Percentiles rank a stretch among this genome's conserved stretches.
These are phyloP conservation scores for Malurus leucopterus DNA, from an alignment of 2,797 vertebrate genomes.

Conservation along the genomic window DNA sequence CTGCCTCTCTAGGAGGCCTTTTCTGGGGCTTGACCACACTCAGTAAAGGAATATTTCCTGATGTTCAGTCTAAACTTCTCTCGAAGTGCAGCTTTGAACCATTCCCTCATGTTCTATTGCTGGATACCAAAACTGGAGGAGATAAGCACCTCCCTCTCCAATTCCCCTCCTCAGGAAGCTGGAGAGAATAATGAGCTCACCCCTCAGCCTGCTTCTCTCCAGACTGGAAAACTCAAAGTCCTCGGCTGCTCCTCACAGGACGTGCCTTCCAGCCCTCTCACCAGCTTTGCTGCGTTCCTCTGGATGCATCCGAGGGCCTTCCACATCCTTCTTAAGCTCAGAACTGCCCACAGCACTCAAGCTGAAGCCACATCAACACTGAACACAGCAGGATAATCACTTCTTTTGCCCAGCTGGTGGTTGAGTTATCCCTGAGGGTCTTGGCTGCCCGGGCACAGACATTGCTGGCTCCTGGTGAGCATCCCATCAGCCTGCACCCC, in stretches of 20 bases:
- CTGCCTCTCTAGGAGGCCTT: not conserved
- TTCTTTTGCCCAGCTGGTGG: not conserved
- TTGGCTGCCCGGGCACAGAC: not conserved
- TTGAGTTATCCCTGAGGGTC: not conserved
- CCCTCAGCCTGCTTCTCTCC: not conserved
- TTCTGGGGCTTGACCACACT: not conserved
- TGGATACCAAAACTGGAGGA: not conserved
- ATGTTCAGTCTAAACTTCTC: not conserved
- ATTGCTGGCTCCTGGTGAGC: not conserved
- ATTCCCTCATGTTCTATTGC: not conserved
- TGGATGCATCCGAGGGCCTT: not conserved
- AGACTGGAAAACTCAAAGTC: not conserved
- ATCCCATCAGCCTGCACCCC: not conserved
- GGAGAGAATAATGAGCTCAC: not conserved
- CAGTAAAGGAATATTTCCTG: not conserved
- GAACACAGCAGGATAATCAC: not conserved
- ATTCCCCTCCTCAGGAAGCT: not conserved
- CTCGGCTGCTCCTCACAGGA: not conserved
- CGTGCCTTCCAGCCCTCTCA: not conserved
- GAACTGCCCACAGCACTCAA: not conserved
- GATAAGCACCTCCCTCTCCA: not conserved
- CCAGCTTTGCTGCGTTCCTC: not conserved
- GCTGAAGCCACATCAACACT: rapidly evolving
- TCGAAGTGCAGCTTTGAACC: not conserved
- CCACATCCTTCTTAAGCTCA: not conserved